Conservation (phyloP, 2,113 vertebrate species). For the Pedetes capensis region DNA sequence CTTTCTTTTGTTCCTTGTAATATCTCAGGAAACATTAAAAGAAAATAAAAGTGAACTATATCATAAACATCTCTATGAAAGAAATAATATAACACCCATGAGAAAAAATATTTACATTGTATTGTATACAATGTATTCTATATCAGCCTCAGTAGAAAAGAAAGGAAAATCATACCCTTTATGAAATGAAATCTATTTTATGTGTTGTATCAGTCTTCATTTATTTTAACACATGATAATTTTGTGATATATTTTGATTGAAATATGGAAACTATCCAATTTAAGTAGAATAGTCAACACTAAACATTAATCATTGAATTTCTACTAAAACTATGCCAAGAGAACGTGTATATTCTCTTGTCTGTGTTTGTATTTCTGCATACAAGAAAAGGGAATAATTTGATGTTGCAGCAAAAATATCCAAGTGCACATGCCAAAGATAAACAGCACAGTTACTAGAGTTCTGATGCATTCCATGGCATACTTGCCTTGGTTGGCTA, state of each 20-base stretch:
- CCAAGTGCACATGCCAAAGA: constrained; percentile 51
- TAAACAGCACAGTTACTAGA: constrained; percentile 63
- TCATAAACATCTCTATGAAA: background rate
- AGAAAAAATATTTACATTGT: constrained; percentile 12
- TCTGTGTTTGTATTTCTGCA: background rate
- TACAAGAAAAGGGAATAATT: constrained; percentile 29
- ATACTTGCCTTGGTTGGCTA: constrained; percentile 69
- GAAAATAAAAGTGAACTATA: background rate
- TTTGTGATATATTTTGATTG: background rate
- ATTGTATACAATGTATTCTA: constrained; percentile 40
- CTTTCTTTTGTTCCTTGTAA: background rate
- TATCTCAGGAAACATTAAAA: background rate
- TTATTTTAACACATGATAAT: constrained; percentile 3
- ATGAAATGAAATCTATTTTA: constrained; percentile 39
- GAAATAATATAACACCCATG: background rate
- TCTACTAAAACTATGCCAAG: constrained; percentile 50
- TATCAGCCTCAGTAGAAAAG: background rate
- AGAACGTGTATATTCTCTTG: background rate
- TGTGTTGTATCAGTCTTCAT: background rate
- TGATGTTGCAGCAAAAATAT: constrained; percentile 46
- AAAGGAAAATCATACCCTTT: constrained; percentile 12
- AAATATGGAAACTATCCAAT: background rate
- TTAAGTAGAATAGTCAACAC: constrained; percentile 43
- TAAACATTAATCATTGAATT: constrained; percentile 41
- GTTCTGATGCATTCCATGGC: constrained; percentile 60